Conservation (phyloP, 2,797 vertebrate genomes). For the Manis javanica region DNA sequence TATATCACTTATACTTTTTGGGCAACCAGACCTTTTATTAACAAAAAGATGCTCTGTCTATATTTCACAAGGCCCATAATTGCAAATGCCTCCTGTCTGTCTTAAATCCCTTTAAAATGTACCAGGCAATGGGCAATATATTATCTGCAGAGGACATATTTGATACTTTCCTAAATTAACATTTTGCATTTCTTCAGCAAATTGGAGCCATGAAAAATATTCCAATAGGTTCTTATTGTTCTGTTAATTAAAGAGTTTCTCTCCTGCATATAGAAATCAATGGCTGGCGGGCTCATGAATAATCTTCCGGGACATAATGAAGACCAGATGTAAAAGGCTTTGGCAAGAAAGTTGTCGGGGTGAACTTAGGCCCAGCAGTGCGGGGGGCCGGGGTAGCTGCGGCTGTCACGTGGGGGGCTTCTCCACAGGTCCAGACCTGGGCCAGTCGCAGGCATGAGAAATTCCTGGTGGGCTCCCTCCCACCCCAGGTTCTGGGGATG, state of each 20-base stretch:
- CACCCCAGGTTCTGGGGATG: neutral
- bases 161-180: conserved; percentile 57
- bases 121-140: neutral
- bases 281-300: neutral
- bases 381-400: neutral
- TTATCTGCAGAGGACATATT: conserved; percentile 35
- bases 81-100: neutral
- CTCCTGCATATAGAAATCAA: conserved; percentile 55
- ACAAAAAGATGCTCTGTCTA: conserved; percentile 25
- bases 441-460: neutral
- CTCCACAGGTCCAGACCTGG: neutral
- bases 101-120: conserved; percentile 28
- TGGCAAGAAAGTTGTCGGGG: neutral
- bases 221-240: conserved; percentile 56
- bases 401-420: neutral
- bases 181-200: conserved; percentile 57
- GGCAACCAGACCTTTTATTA: neutral
- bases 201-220: conserved; percentile 64
- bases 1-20: neutral
- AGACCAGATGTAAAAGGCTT: neutral
- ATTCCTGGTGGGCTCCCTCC: too few species aligned
- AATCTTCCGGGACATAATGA: conserved; percentile 3
- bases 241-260: conserved; percentile 69
- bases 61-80: conserved; percentile 42
- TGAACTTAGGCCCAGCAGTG: neutral